These are phyloP conservation scores for Megaleporinus macrocephalus DNA, from an alignment of 2,113 vertebrate species.

Conservation along the genomic window DNA sequence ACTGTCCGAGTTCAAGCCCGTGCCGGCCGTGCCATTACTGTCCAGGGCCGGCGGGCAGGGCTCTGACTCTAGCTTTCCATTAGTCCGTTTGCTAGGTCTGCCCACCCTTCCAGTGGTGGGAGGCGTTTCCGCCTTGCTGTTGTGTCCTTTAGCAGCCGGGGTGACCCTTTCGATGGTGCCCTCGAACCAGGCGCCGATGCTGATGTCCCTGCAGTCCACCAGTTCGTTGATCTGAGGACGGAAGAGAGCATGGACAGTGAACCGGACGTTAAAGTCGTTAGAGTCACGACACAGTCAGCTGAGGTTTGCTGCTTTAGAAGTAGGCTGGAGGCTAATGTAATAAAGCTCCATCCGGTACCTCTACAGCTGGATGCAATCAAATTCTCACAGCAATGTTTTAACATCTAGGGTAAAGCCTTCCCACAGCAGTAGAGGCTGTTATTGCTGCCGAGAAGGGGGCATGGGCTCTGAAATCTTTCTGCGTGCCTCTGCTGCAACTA, in stretches of 20 bases:
- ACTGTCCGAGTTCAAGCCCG: slow-evolving; percentile 71
- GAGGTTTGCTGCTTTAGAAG: too few species aligned
- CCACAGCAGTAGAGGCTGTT: too few species aligned
- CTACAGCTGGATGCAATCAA: too few species aligned
- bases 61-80: slow-evolving; percentile 82
- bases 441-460: too few species aligned
- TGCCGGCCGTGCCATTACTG: slow-evolving; percentile 77
- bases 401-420: too few species aligned
- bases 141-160: slow-evolving; percentile 83
- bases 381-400: too few species aligned
- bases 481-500: neutral
- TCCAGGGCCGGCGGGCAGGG: slow-evolving; percentile 75
- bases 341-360: too few species aligned
- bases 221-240: slow-evolving; percentile 91
- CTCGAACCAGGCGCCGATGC: slow-evolving; percentile 97
- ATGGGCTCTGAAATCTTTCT: neutral
- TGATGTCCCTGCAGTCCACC: slow-evolving; percentile 95
- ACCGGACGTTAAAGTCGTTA: neutral
- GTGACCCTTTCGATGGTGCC: slow-evolving; percentile 91
- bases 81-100: slow-evolving; percentile 90
- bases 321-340: too few species aligned
- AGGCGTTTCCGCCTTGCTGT: slow-evolving; percentile 71
- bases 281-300: neutral
- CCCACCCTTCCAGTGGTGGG: slow-evolving; percentile 83
- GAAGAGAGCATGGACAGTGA: slow-evolving; percentile 7